Evolutionary conservation across 2,113 vertebrate species (phyloP).

Genomic region (Irena cyanogastra): DNA sequence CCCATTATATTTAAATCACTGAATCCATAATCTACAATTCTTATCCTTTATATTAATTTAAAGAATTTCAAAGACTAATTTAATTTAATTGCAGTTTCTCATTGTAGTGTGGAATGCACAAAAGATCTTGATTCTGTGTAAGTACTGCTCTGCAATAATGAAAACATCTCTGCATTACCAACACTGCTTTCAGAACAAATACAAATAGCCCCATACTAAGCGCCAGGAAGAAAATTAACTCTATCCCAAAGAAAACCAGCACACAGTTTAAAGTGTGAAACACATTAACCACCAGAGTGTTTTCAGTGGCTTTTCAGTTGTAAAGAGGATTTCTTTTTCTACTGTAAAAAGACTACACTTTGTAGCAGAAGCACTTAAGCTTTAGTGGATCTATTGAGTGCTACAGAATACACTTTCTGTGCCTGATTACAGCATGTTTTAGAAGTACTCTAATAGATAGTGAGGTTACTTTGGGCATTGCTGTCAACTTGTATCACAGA

Average conservation of each 20-base stretch:
- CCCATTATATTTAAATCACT: background rate
- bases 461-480: background rate
- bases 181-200: background rate
- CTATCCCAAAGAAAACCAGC: background rate
- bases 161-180: background rate
- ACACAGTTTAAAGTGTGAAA: background rate
- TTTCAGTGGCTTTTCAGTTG: background rate
- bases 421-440: background rate
- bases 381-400: background rate
- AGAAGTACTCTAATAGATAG: background rate
- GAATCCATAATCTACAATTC: background rate
- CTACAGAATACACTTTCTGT: background rate
- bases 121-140: background rate
- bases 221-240: background rate
- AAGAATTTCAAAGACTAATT: background rate
- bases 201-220: background rate
- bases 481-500: background rate
- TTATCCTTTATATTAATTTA: background rate
- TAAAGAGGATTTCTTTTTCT: background rate
- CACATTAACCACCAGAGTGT: background rate
- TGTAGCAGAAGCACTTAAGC: conserved; percentile 12
- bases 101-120: background rate
- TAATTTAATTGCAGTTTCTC: background rate
- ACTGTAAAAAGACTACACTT: background rate
- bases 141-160: background rate